Evolutionary conservation across 2,113 vertebrate species (phyloP).

Genomic region (Uria lomvia): DNA sequence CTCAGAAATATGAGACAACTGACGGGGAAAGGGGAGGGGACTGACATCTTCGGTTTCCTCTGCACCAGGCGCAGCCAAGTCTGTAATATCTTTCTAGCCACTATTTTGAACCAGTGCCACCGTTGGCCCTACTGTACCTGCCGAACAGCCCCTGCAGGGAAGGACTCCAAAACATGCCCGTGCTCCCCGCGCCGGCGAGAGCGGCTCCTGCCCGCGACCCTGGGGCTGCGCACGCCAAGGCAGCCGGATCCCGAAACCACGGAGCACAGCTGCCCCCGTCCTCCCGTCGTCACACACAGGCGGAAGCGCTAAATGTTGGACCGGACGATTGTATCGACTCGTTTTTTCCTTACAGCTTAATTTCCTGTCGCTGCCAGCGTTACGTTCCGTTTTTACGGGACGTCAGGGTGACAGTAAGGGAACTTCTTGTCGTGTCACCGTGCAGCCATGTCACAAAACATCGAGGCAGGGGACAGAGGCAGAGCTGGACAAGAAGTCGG

Average conservation of each 20-base stretch:
- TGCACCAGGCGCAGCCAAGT: slow-evolving; percentile 53
- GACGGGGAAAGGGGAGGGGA: slow-evolving; percentile 44
- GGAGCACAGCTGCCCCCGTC: neutral
- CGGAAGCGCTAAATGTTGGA: neutral
- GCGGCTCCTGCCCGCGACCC: neutral
- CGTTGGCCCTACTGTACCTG: slow-evolving; percentile 46
- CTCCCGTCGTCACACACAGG: neutral
- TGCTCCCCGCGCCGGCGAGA: slow-evolving; percentile 22
- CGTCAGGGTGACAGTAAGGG: neutral
- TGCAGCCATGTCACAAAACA: neutral
- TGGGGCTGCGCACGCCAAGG: neutral
- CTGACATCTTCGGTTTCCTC: slow-evolving; percentile 25
- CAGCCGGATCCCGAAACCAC: neutral
- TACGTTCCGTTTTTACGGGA: accelerated
- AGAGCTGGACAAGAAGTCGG: neutral
- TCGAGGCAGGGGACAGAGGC: neutral
- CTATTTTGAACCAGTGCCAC: slow-evolving; percentile 57
- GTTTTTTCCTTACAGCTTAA: neutral
- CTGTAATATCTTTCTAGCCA: slow-evolving; percentile 14
- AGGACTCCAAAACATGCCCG: slow-evolving; percentile 23
- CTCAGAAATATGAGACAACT: slow-evolving; percentile 17
- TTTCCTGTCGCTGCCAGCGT: neutral
- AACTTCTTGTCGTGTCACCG: neutral
- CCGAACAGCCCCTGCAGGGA: slow-evolving; percentile 57
- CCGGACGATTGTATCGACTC: accelerated